Evolutionary conservation across 30 jellyfish, hydroid and myxozoan species (phyloP).

Genomic region (Sanderia malayensis): DNA sequence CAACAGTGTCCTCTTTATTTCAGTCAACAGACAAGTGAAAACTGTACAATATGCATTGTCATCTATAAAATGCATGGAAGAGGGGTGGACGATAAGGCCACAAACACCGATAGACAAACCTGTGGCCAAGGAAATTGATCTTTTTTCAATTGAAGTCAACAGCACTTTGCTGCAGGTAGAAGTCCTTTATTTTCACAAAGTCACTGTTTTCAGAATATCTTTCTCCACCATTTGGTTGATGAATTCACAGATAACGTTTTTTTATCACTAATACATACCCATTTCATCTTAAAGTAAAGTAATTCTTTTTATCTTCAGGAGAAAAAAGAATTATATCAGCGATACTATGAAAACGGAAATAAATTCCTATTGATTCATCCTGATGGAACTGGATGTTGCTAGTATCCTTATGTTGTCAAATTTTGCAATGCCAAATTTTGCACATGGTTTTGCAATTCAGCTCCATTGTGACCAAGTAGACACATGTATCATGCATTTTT

Average conservation of each 20-base stretch:
- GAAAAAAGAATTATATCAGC: conserved; percentile 39
- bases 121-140: conserved; percentile 20
- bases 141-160: conserved; percentile 69
- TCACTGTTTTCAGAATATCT: too few species aligned
- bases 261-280: too few species aligned
- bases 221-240: too few species aligned
- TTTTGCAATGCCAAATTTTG: too few species aligned
- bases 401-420: conserved; percentile 93
- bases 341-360: conserved; percentile 80
- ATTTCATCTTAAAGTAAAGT: too few species aligned
- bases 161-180: conserved; percentile 79
- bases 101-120: conserved; percentile 48
- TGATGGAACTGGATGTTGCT: conserved; percentile 97
- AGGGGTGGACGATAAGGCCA: conserved; percentile 94
- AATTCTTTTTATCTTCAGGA: conserved; percentile 40
- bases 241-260: too few species aligned
- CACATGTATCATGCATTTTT: too few species aligned
- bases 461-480: too few species aligned
- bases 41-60: conserved; percentile 87
- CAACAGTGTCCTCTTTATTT: neutral
- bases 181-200: too few species aligned
- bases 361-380: conserved; percentile 74
- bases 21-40: conserved; percentile 93
- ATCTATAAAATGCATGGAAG: conserved; percentile 88
- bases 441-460: too few species aligned